Evolutionary conservation across 2,888 invertebrate genomes (phyloP).

Genomic region (Eupeodes latifasciatus): DNA sequence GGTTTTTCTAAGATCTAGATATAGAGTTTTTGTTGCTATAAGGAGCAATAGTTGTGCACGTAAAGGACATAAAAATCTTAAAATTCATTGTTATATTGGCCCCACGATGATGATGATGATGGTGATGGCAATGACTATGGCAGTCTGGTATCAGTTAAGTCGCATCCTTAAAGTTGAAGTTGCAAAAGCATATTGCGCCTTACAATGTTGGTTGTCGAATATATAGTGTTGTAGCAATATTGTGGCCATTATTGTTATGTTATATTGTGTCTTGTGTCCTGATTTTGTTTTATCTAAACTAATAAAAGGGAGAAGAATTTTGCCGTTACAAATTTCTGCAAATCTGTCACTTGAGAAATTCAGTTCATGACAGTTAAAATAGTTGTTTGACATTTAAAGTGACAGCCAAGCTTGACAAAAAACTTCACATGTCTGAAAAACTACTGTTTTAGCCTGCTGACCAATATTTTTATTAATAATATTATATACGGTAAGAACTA

Average conservation of each 20-base stretch:
- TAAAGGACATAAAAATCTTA: constrained; percentile 75
- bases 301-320: neutral
- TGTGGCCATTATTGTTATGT: neutral
- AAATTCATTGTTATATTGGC: constrained; percentile 76
- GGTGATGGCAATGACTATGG: constrained; percentile 37
- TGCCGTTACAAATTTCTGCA: neutral
- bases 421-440: too few relatives aligned
- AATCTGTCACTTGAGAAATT: too few relatives aligned
- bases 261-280: neutral
- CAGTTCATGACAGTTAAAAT: too few relatives aligned
- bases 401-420: too few relatives aligned
- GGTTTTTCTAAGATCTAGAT: constrained; percentile 26
- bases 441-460: too few relatives aligned
- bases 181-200: constrained; percentile 33
- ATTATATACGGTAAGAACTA: too few relatives aligned
- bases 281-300: neutral
- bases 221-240: neutral
- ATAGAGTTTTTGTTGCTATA: constrained; percentile 41
- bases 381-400: too few relatives aligned
- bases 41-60: constrained; percentile 73
- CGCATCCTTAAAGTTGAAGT: constrained; percentile 48
- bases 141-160: constrained; percentile 36
- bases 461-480: too few relatives aligned
- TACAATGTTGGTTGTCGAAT: neutral
- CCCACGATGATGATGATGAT: constrained; percentile 69